These are phyloP conservation scores for Drosophila antonietae DNA, from an alignment of 2,888 invertebrate species.

Conservation along the genomic window DNA sequence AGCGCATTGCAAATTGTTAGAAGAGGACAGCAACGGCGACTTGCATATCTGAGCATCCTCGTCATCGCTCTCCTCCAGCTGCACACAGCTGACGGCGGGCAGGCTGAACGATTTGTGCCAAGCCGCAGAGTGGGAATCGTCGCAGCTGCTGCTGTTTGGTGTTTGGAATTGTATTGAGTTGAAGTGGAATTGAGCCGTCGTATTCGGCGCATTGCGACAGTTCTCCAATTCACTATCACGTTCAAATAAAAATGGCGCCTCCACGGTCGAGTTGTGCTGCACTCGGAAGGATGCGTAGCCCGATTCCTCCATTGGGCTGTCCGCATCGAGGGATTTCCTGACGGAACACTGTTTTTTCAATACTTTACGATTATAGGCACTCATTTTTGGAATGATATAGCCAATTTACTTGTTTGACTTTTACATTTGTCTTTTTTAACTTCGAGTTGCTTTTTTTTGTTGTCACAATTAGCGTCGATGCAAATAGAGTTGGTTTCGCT, in stretches of 20 bases:
- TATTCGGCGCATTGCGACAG: conserved; percentile 62
- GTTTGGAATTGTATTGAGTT: conserved; percentile 53
- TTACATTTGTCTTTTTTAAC: conserved; percentile 52
- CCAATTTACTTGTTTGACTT: conserved; percentile 19
- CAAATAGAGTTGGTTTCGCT: conserved; percentile 29
- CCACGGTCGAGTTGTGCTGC: conserved; percentile 69
- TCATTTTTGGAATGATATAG: conserved; percentile 57
- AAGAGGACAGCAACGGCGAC: conserved; percentile 37
- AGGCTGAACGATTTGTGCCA: conserved; percentile 35
- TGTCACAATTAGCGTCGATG: conserved; percentile 52
- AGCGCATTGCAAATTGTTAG: conserved; percentile 28
- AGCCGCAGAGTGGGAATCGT: conserved; percentile 1
- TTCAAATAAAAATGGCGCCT: conserved; percentile 72
- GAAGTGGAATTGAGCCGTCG: not conserved
- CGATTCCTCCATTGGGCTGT: conserved; percentile 64
- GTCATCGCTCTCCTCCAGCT: conserved; percentile 17
- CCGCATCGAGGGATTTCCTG: conserved; percentile 40
- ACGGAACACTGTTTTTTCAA: conserved; percentile 25
- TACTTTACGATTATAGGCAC: conserved; percentile 55
- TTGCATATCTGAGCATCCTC: conserved; percentile 18
- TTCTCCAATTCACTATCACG: conserved; percentile 62
- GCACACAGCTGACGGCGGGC: conserved; percentile 1
- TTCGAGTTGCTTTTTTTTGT: conserved; percentile 18
- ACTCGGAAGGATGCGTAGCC: conserved; percentile 67
- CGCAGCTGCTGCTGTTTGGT: conserved; percentile 32